A percentile compares a stretch with the other conserved stretches of the same genome.
Conservation (phyloP, 1,140 invertebrate genomes). For the Drosophila dunni region DNA sequence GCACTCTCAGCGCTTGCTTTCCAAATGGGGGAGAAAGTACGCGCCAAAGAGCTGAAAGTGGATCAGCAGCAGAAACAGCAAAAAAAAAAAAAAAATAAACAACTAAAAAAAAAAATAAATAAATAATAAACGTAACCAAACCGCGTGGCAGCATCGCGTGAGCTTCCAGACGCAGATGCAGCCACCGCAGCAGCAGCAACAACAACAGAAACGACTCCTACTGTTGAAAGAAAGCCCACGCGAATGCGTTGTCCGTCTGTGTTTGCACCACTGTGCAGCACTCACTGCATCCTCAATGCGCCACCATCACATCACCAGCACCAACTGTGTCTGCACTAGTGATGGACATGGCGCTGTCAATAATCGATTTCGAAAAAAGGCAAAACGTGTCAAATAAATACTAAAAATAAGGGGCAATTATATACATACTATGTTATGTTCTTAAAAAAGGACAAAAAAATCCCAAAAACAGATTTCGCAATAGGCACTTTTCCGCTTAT, state of each 20-base stretch:
- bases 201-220: slow-evolving; percentile 37
- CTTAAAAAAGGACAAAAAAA: too few relatives aligned
- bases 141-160: slow-evolving; percentile 73
- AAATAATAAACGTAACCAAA: slow-evolving; percentile 78
- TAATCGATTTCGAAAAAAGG: too few relatives aligned
- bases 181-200: slow-evolving; percentile 27
- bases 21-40: slow-evolving; percentile 77
- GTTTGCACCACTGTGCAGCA: slow-evolving; percentile 21
- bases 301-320: not conserved
- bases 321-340: not conserved
- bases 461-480: too few relatives aligned
- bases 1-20: slow-evolving; percentile 59
- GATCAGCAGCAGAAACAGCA: slow-evolving; percentile 67
- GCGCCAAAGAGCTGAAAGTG: slow-evolving; percentile 79
- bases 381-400: too few relatives aligned
- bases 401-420: too few relatives aligned
- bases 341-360: too few relatives aligned
- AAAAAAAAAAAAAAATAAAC: slow-evolving; percentile 55
- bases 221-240: slow-evolving; percentile 70
- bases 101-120: slow-evolving; percentile 39
- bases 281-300: slow-evolving; percentile 10
- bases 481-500: too few relatives aligned
- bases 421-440: too few relatives aligned
- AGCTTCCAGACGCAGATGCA: slow-evolving; percentile 65
- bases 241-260: slow-evolving; percentile 46